phyloP scores from a whole-genome alignment of 2,113 vertebrate species.

The Callorhinus ursinus region DNA sequence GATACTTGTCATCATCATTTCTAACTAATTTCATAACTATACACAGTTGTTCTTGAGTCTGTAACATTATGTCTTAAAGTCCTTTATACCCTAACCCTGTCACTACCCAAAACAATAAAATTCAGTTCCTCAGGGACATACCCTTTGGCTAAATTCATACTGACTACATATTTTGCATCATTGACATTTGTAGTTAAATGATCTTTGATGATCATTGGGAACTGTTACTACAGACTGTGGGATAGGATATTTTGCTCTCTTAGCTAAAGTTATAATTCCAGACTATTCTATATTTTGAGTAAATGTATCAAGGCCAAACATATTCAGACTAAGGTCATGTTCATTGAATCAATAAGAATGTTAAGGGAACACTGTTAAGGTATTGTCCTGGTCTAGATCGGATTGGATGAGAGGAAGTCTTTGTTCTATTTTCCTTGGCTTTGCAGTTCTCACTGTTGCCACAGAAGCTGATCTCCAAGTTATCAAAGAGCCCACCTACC shows the following conservation, averaged over 20 bases:
- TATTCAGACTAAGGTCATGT: background rate
- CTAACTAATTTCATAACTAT: background rate
- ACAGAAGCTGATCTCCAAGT: background rate
- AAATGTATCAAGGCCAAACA: background rate
- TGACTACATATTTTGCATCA: background rate
- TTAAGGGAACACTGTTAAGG: background rate
- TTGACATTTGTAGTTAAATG: conserved; percentile 20
- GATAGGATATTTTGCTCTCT: conserved; percentile 24
- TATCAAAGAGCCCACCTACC: background rate
- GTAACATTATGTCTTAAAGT: background rate
- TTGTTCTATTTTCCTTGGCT: background rate
- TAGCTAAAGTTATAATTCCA: background rate
- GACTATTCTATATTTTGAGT: background rate
- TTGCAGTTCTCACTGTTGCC: background rate
- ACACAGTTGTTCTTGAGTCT: background rate
- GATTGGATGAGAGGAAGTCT: background rate
- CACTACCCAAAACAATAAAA: conserved; percentile 1
- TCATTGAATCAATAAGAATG: background rate
- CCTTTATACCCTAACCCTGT: background rate
- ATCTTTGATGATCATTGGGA: conserved; percentile 7
- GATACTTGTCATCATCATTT: background rate
- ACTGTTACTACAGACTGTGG: background rate
- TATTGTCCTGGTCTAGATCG: background rate
- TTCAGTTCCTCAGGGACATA: background rate
- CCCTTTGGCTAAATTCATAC: conserved; percentile 41